Conservation (phyloP, 2,797 vertebrate genomes). For the Urophycis tenuis region DNA sequence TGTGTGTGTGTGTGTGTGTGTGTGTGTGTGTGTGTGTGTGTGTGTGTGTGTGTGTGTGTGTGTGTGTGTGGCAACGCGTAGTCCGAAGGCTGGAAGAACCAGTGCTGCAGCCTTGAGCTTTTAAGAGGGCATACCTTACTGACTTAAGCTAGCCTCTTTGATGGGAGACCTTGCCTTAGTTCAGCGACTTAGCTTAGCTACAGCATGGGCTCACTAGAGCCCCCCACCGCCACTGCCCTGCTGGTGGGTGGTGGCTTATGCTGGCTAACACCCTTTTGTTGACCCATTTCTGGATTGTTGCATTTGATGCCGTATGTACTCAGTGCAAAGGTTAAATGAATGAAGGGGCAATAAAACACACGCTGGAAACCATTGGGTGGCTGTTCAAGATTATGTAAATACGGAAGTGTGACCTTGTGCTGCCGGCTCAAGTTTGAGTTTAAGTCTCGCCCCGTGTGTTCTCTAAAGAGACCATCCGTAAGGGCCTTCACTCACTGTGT, state of each 20-base stretch:
- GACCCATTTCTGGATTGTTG: neutral
- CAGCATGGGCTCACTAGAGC: neutral
- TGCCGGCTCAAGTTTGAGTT: too few species aligned
- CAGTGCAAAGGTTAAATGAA: neutral
- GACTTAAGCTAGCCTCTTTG: neutral
- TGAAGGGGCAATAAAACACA: neutral
- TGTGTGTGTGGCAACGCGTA: neutral
- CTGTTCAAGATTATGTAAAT: neutral
- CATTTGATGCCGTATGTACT: neutral
- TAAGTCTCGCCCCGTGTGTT: too few species aligned
- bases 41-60: neutral
- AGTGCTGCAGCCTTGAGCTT: neutral
- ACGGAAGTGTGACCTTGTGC: too few species aligned
- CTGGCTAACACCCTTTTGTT: neutral
- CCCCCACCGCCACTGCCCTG: neutral
- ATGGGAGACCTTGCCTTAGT: neutral
- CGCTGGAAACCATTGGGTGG: neutral
- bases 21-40: too few species aligned
- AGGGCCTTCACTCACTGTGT: too few species aligned
- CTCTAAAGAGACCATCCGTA: too few species aligned
- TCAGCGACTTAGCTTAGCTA: neutral
- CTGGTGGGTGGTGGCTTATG: neutral
- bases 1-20: too few species aligned
- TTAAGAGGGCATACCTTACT: neutral
- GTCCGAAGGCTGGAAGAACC: neutral